Base-by-base conservation (phyloP, 2,888 invertebrate species). In the Drosophila merina region DNA sequence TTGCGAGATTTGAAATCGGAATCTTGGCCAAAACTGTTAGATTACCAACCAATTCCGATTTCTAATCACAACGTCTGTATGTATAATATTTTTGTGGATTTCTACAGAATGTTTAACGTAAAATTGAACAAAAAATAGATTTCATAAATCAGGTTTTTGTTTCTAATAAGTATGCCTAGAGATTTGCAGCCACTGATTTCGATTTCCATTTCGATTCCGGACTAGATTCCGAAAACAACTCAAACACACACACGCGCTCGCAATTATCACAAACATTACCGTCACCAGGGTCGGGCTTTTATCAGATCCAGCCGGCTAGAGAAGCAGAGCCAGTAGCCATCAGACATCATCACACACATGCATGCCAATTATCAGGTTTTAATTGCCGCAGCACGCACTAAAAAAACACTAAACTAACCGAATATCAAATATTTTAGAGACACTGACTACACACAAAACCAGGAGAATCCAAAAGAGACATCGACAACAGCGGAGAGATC, bases 331-430 rank as follows among this genome's bases (percentile, higher is more conserved):
- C 20, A 25, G 44, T 28, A 44, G 5, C 36, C 57, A 60, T 57
- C 63, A 58, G 48, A 64, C 73, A 58, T 48, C 73, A 58, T 48
- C 59, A 63, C 44, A 79, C 56, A 67, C 71, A 74, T 74, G 74
- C 77, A 88, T 70, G 72, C 85, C 70, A 79, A 81, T 81, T 83
- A 81, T 88, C 80, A 81, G 63, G 62, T 76, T 83, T 82, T 83
- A 76, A 82, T 88, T 87, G 77, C 60, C 66, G 70, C 64, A 74
- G 51, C 64, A 69, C 55, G 51, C 67, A 67, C 57, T 51, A 49
- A 51, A 42, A 42, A 42, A 20, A 48, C 52, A 38, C 20, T 20
- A 20, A 67, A 81, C 74, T 80, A 88, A 80, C 64, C 79, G 47
- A 64, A 69, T 59, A 75, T 42, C 47, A 54, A 88, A 59, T 63